phyloP scores from a whole-genome alignment of 2,113 vertebrate genomes.

The Oryzias melastigma region DNA sequence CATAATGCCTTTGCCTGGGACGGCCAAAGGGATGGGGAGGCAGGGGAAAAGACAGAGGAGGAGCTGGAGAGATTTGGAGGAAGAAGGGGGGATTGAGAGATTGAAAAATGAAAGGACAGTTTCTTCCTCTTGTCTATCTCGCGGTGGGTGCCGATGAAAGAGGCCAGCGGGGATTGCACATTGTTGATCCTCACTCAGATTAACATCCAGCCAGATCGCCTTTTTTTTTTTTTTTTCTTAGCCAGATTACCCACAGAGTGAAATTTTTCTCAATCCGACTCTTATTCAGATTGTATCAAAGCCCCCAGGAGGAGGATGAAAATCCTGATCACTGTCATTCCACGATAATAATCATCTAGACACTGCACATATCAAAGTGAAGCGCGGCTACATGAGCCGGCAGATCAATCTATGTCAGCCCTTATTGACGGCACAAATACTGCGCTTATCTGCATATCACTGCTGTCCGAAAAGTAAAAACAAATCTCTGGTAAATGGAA shows the following conservation, averaged over 20 bases:
- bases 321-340: conserved; percentile 69
- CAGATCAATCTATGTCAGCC: conserved; percentile 67
- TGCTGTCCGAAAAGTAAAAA: conserved; percentile 18
- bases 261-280: conserved; percentile 58
- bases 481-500: conserved; percentile 26
- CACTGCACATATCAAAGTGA: conserved; percentile 55
- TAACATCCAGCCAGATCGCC: conserved; percentile 54
- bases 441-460: conserved; percentile 29
- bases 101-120: conserved; percentile 47
- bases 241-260: conserved; percentile 53
- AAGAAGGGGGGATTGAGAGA: conserved; percentile 56
- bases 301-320: conserved; percentile 57
- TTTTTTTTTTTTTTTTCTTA: not conserved
- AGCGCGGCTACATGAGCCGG: conserved; percentile 50
- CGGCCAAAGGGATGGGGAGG: conserved; percentile 45
- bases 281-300: conserved; percentile 69
- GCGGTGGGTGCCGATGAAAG: conserved; percentile 59
- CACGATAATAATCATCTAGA: conserved; percentile 67
- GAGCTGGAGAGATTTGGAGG: conserved; percentile 49
- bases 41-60: conserved; percentile 39
- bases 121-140: conserved; percentile 49
- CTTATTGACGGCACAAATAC: conserved; percentile 44
- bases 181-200: conserved; percentile 69
- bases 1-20: conserved; percentile 71
- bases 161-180: conserved; percentile 64